Conservation (phyloP, 2,113 vertebrate species). For the Herpetotheres cachinnans region DNA sequence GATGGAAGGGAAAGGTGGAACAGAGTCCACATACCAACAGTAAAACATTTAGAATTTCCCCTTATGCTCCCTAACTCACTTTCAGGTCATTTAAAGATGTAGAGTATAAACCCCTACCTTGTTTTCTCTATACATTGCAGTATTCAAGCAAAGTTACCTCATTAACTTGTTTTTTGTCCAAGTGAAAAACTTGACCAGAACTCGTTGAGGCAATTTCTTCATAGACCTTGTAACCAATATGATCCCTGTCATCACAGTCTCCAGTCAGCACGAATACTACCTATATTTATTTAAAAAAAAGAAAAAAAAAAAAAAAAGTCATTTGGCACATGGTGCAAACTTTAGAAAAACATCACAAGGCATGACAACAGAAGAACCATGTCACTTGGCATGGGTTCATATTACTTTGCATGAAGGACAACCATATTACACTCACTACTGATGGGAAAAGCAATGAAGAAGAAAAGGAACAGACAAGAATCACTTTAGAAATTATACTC, state of each 20-base stretch:
- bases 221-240: constrained; percentile 94
- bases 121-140: not conserved
- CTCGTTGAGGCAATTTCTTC: constrained; percentile 99
- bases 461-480: not conserved
- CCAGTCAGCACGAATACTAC: constrained; percentile 98
- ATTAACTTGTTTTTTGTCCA: constrained; percentile 98
- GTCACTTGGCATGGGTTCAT: not conserved
- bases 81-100: not conserved
- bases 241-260: constrained; percentile 93
- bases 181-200: constrained; percentile 96
- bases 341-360: not conserved
- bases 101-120: not conserved
- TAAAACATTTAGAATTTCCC: not conserved
- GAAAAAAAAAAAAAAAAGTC: not conserved
- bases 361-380: not conserved
- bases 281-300: constrained; percentile 73
- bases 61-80: not conserved
- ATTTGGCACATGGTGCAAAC: not conserved
- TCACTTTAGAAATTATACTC: not conserved
- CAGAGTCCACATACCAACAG: not conserved
- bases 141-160: constrained; percentile 81
- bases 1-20: not conserved
- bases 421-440: not conserved
- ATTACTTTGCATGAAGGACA: not conserved
- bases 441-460: not conserved